phyloP scores from a whole-genome alignment of 2,113 vertebrate species.

The Oenanthe melanoleuca region DNA sequence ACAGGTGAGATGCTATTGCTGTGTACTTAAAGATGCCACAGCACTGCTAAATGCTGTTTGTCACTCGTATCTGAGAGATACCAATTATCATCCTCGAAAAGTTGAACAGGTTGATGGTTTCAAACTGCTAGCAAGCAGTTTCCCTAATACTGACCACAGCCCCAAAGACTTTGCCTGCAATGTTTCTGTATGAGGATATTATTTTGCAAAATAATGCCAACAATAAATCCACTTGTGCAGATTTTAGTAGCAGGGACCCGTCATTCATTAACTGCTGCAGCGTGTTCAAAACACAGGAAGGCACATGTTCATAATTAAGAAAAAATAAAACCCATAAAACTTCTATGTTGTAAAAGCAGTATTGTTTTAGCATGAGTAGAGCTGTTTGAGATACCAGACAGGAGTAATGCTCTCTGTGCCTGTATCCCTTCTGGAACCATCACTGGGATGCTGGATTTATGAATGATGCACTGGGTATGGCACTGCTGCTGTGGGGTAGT shows the following conservation, averaged over 20 bases:
- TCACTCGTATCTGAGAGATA: neutral
- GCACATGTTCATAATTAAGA: neutral
- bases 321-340: neutral
- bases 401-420: neutral
- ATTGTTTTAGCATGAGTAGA: neutral
- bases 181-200: neutral
- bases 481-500: rapidly evolving
- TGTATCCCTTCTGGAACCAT: neutral
- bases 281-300: neutral
- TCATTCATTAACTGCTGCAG: neutral
- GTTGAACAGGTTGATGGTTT: neutral
- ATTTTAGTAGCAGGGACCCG: neutral
- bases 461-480: rapidly evolving
- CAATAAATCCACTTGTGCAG: neutral
- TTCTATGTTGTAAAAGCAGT: neutral
- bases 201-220: neutral
- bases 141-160: neutral
- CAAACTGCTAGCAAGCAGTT: neutral
- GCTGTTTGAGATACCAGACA: neutral
- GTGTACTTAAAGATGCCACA: neutral
- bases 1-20: conserved; percentile 1
- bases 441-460: neutral
- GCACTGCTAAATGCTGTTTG: neutral
- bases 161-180: neutral
- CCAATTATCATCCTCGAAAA: neutral